phyloP scores from a whole-genome alignment of 2,113 vertebrate species.

The Istiophorus platypterus region DNA sequence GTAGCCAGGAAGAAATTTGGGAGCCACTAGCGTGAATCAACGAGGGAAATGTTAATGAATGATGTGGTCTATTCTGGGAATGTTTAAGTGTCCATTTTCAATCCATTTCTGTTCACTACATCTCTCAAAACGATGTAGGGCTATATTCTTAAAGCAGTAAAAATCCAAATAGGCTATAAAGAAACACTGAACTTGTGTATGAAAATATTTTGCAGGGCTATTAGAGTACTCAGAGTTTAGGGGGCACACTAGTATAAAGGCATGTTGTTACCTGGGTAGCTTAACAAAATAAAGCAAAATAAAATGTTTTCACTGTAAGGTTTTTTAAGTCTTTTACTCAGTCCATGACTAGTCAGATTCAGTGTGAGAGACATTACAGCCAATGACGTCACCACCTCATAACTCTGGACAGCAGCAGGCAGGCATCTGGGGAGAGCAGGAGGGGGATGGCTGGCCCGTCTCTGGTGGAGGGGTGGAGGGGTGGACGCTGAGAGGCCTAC shows the following conservation, averaged over 20 bases:
- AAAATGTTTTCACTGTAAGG: conserved; percentile 36
- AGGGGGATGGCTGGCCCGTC: conserved; percentile 45
- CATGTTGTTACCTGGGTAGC: neutral
- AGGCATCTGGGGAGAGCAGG: conserved; percentile 47
- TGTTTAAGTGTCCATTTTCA: neutral
- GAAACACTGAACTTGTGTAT: neutral
- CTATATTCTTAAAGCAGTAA: neutral
- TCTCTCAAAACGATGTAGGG: too few relatives aligned
- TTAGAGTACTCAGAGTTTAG: neutral
- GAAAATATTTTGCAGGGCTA: neutral
- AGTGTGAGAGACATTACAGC: conserved; percentile 58
- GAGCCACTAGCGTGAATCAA: neutral
- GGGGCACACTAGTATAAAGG: neutral
- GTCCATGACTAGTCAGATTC: conserved; percentile 39
- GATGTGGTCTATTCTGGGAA: neutral
- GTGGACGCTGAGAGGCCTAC: conserved; percentile 36
- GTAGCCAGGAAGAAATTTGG: neutral
- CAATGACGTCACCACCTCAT: conserved; percentile 68
- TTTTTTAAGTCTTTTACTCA: conserved; percentile 29
- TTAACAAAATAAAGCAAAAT: neutral
- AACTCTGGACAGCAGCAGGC: conserved; percentile 59
- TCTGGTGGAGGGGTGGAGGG: conserved; percentile 33
- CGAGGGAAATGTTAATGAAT: neutral
- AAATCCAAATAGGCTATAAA: neutral
- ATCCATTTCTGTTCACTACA: too few relatives aligned